Evolutionary conservation across 2,797 vertebrate species (phyloP), one percentile per base, ranked within the genome.

Genomic region (Columba guinea): DNA sequence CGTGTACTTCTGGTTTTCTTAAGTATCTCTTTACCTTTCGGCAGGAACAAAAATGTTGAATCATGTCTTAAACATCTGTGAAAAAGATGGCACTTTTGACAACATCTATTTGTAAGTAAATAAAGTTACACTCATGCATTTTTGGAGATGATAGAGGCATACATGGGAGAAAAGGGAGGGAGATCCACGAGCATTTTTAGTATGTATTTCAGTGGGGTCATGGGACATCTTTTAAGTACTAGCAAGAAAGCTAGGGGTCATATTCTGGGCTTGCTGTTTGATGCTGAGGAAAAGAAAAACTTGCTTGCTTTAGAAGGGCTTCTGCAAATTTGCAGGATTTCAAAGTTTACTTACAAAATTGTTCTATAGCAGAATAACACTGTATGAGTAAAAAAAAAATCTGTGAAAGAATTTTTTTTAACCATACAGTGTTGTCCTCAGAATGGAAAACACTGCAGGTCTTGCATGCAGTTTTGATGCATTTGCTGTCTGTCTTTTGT

Each of bases 71-170:
- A 99, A 99, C 98, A 99, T 99, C 98, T 99, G 99, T 98, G 99
- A 99, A 98, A 99, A 99, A 98, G 99, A 99, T 95, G 99, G 99
- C 98, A 99, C 99, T 97, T 99, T 99, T 98, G 99, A 99, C 98
- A 99, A 99, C 98, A 99, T 99, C 98, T 99, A 99, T 98, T 98
- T 99, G 99, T 99, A 97, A 99, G 99, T 99, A 97, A 91, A 96
- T 34, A 34, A 34, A 52, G 67, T 90, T 81, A 9, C 58, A 22
- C 46, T 69, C 5, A 1, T 84, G 56, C 23, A 1, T 48, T 77
- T 46, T 86, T 44, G 46, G 83, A 69, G 56, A 64, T 67, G 23
- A 23, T 37, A 30, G 59, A 67, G 18, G 13, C 21, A 4, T 77
- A 39, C 79, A 35, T 71, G 56, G 69, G 77, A 90, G 51, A 24